A percentile compares a stretch with the other conserved stretches of the same genome.
Evolutionary conservation across 2,888 invertebrate genomes (phyloP).

Genomic region (Euzophera pinguis): DNA sequence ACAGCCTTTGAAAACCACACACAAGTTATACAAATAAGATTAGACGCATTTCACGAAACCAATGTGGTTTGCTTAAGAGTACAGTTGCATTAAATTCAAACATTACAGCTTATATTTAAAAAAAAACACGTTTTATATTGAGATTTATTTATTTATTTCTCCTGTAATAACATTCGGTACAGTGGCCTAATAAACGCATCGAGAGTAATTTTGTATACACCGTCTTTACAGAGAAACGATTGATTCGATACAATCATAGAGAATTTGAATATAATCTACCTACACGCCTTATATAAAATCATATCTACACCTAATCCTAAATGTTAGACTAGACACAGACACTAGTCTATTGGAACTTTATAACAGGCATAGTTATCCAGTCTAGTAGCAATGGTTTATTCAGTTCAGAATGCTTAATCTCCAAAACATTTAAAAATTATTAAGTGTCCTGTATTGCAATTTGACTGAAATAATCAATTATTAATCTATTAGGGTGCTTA

Average conservation of each 20-base stretch:
- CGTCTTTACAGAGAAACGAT: slow-evolving; percentile 49
- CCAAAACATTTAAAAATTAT: neutral
- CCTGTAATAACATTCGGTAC: slow-evolving; percentile 61
- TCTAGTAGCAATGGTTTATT: slow-evolving; percentile 6
- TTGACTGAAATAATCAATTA: too few relatives aligned
- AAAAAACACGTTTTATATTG: slow-evolving; percentile 36
- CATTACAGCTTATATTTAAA: slow-evolving; percentile 17
- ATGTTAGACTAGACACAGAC: slow-evolving; percentile 47
- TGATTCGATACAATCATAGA: slow-evolving; percentile 45
- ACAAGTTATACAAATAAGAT: too few relatives aligned
- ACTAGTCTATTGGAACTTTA: slow-evolving; percentile 61
- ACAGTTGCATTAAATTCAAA: too few relatives aligned
- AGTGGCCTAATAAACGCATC: slow-evolving; percentile 58
- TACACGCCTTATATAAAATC: slow-evolving; percentile 71
- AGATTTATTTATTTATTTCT: slow-evolving; percentile 61
- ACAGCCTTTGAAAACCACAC: too few relatives aligned
- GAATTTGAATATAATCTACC: slow-evolving; percentile 72
- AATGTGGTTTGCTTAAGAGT: too few relatives aligned
- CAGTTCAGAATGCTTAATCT: neutral
- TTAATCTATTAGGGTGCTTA: too few relatives aligned
- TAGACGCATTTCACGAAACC: too few relatives aligned
- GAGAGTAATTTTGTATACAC: slow-evolving; percentile 60
- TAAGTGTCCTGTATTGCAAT: too few relatives aligned
- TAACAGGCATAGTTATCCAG: slow-evolving; percentile 18
- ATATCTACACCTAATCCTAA: slow-evolving; percentile 71